Base-by-base conservation (phyloP, 2,888 invertebrate genomes). In the Dromius quadrimaculatus region DNA sequence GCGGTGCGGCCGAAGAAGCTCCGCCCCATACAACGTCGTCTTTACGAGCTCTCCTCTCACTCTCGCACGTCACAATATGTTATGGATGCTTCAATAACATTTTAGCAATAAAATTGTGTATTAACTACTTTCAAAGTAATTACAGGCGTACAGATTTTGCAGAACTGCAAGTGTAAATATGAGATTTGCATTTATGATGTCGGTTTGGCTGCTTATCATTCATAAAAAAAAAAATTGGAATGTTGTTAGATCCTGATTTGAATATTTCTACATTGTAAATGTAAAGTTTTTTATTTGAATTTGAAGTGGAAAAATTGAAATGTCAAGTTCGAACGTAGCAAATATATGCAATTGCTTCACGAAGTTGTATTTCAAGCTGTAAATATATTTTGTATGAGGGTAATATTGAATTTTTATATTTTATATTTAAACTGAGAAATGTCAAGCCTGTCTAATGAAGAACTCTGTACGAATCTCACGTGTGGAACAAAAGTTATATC, bases 111-210 rank as follows among this genome's bases (percentile, higher is more conserved):
- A 54, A 50, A 54, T 15, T n/a, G 11, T 13, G 15, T 28, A 28
- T 54, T 54, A 28, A 54, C 50, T 54, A 28, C 50, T 13, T 2
- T 15, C 15, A 1, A 28, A 13, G 28, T 54, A 54, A 54, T 54
- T 54, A 54, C 28, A 28, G 15, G 28, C 28, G 6, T 6, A n/a
- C n/a, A 9, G 15, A 13, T 8, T 41, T 41, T 28, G 15, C 28
- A 15, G 50, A 54, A 36, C 11, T 36, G 2, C 11, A 36, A 28
- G 50, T 28, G 50, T 54, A 28, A 54, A 28, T 61, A 61, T 59
- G 20, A 59, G 38, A 59, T 61, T 61, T 61, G 61, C 61, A 61
- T 61, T 61, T 61, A 36, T 36, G 36, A n/a, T n/a, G n/a, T n/a
- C 36, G 2, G 41, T 23, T 23, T 50, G n/a, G 41, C 20, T 22